Conservation (phyloP, 2,113 vertebrate genomes). For the Lontra canadensis region DNA sequence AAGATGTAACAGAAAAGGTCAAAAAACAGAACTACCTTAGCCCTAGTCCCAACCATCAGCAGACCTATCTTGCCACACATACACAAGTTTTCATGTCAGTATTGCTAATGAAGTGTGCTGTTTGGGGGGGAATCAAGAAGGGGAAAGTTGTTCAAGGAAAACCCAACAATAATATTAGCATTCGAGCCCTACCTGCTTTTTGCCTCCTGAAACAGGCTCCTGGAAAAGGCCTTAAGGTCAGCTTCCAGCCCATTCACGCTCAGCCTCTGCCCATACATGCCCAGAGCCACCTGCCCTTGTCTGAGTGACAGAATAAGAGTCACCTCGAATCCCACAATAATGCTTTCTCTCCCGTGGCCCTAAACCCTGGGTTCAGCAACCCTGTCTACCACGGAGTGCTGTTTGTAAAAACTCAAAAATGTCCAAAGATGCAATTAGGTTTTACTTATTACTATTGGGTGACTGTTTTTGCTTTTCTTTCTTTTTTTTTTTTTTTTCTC, state of each 20-base stretch:
- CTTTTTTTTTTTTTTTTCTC: background rate
- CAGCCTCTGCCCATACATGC: background rate
- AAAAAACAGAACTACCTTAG: background rate
- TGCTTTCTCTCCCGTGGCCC: background rate
- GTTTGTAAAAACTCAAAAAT: constrained; percentile 20
- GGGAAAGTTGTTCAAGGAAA: constrained; percentile 1
- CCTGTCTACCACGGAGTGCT: background rate
- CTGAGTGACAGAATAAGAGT: background rate
- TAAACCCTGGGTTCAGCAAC: constrained; percentile 31
- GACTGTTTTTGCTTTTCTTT: constrained; percentile 66
- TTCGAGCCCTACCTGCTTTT: constrained; percentile 51
- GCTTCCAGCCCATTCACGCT: background rate
- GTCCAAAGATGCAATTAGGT: constrained; percentile 68
- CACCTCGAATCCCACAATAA: background rate
- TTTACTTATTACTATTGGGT: constrained; percentile 70
- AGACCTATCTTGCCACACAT: background rate
- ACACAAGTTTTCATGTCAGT: constrained; percentile 64
- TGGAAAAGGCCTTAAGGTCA: constrained; percentile 19
- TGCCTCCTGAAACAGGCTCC: constrained; percentile 33
- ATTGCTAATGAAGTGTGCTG: constrained; percentile 45
- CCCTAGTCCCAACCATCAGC: background rate
- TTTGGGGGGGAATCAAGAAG: constrained; percentile 18
- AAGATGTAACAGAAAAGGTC: background rate
- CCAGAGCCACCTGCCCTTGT: background rate
- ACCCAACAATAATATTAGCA: background rate